Percentiles rank a stretch among this genome's conserved stretches.
Conservation (phyloP, 2,888 invertebrate genomes). For the Platycheirus rosarum region DNA sequence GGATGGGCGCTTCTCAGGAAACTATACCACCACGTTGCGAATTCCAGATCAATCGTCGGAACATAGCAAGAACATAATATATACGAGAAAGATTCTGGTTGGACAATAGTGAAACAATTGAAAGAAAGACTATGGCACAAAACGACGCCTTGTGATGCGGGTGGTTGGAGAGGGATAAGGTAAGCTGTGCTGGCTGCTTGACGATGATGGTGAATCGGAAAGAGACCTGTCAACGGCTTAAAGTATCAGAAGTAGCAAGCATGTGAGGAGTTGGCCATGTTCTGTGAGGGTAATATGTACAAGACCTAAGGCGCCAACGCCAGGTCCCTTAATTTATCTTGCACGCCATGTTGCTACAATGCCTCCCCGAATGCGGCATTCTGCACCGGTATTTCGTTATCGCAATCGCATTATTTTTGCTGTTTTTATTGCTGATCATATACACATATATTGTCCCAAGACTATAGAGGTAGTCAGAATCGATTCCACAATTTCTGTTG, state of each 20-base stretch:
- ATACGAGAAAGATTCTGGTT: constrained; percentile 58
- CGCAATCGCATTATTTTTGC: constrained; percentile 50
- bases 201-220: constrained; percentile 58
- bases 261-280: constrained; percentile 54
- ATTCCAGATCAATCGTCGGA: constrained; percentile 35
- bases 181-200: constrained; percentile 15
- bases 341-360: constrained; percentile 66
- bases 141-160: background rate
- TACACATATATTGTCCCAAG: background rate
- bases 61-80: constrained; percentile 33
- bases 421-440: constrained; percentile 29
- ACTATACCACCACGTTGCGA: constrained; percentile 38
- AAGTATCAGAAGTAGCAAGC: constrained; percentile 59
- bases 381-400: constrained; percentile 60
- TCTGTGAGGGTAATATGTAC: constrained; percentile 51
- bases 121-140: constrained; percentile 52
- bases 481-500: too few species aligned
- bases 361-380: constrained; percentile 53
- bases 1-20: constrained; percentile 21
- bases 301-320: constrained; percentile 72
- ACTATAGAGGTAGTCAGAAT: background rate
- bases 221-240: constrained; percentile 64
- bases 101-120: constrained; percentile 62
- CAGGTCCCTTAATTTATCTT: constrained; percentile 71
- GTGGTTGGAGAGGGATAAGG: too few species aligned